Evolutionary conservation across 2,797 vertebrate genomes (phyloP), one percentile per base, ranked within the genome.

Genomic region (Scolopax rusticola): DNA sequence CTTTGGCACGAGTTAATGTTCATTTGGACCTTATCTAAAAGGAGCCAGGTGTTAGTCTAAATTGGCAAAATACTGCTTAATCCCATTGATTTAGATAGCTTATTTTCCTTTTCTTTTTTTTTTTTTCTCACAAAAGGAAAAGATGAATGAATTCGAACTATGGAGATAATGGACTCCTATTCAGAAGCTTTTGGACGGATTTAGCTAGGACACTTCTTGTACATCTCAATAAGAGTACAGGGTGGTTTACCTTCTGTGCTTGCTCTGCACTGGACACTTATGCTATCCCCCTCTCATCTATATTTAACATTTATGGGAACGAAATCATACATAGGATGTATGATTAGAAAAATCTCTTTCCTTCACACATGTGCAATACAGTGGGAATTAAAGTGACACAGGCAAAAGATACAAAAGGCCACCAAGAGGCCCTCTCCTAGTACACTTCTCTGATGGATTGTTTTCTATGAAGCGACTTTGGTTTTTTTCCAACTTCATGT

Each of bases 1-100:
- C 65, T 94, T 95, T 94, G 96, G 93, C 93, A 92, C 2, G 1
- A 91, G 67, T 48, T 88, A 89, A 61, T 3, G 53, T 57, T 95
- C 81, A 87, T 87, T 95, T 90, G 54, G 69, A 61, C 17, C 65
- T 96, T 97, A 95, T 96, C 95, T 97, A 56, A 95, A 97, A 97
- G 76, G 78, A 96, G 50, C 50, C 97, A 97, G 92, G 90, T 97
- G 95, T 75, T 90, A 81, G 41, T 48, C 75, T 87, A 97, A 97
- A 97, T 89, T 93, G 81, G 78, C 84, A 93, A 87, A 93, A 95
- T 90, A 27, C 84, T 81, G 60, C 87, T 87, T 96, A 96, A 97
- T 95, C 93, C 84, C 65, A 45, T 48, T 91, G 86, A 92, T 91
- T 95, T 73, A 95, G 71, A 93, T 71, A 84, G 54, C 36, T 90